Evolutionary conservation across 1,140 invertebrate genomes (phyloP).

Genomic region (Leptopilina clavipes): DNA sequence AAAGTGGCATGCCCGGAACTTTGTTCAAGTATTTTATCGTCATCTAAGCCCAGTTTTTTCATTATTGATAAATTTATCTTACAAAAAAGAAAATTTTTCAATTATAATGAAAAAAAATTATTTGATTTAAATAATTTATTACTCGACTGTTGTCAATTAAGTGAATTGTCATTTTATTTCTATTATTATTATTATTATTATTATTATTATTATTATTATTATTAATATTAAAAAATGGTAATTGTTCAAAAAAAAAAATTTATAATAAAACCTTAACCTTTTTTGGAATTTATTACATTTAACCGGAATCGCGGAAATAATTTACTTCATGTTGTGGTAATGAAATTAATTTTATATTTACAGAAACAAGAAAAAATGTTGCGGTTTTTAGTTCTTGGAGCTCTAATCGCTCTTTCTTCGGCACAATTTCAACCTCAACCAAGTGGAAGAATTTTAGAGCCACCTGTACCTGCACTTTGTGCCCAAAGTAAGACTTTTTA

Average conservation of each 20-base stretch:
- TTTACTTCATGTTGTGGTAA: neutral
- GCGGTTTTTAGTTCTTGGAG: slow-evolving; percentile 63
- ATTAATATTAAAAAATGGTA: too few relatives aligned
- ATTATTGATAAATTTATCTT: slow-evolving; percentile 1
- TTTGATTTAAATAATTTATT: too few relatives aligned
- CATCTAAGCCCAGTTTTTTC: slow-evolving; percentile 26
- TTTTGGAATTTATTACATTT: too few relatives aligned
- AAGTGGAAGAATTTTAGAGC: slow-evolving; percentile 82
- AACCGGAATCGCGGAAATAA: neutral
- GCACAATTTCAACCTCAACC: slow-evolving; percentile 78
- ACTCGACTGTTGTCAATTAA: too few relatives aligned
- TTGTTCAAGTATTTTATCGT: slow-evolving; percentile 30
- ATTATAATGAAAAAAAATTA: too few relatives aligned
- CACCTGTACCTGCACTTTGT: slow-evolving; percentile 83
- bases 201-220: too few relatives aligned
- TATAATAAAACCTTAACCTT: too few relatives aligned
- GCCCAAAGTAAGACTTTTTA: slow-evolving; percentile 77
- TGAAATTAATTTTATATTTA: slow-evolving; percentile 30
- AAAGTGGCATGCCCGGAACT: slow-evolving; percentile 49
- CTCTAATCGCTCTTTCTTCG: slow-evolving; percentile 72
- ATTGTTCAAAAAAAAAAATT: too few relatives aligned
- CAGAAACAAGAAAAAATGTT: slow-evolving; percentile 68
- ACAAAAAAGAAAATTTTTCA: neutral
- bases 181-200: too few relatives aligned
- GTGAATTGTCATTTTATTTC: too few relatives aligned